Evolutionary conservation across 2,113 vertebrate genomes (phyloP), one percentile per base, ranked within the genome.

Genomic region (Egretta garzetta): DNA sequence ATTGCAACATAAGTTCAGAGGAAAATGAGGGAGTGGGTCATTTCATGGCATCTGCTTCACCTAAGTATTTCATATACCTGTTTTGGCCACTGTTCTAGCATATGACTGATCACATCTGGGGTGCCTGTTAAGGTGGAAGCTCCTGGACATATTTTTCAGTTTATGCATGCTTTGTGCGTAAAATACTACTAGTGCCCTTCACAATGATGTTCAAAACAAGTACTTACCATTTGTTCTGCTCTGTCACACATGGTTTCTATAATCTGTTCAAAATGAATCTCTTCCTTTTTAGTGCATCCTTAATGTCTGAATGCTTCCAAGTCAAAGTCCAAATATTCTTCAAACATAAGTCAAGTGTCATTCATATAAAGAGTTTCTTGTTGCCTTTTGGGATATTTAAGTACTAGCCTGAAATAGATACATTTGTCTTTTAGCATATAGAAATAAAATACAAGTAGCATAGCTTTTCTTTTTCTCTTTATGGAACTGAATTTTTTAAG

Each of bases 271-370:
- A 91, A 91, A 90, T 33, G 0, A 35, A 67, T 76, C 47, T 75
- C 52, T 79, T 75, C 49, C 22, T 70, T 95, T 93, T 77, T 74
- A 82, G 67, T 89, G 23, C 28, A 79, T 86, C 72, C 26, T 23
- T 86, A 56, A 76, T 83, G 52, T 56, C 33, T 95, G 68, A 74
- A 33, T 62, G 26, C 14, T 88, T 96, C 80, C 56, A 96, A 96
- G 86, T 77, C 88, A 80, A 94, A 93, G 68, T 84, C 89, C 85
- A 94, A 86, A 88, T 88, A 74, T 70, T 89, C 88, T 86, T 93
- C 93, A 81, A 82, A 74, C 23, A 10, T 80, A 89, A 96, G 87
- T 80, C 91, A 94, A 91, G 49, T 82, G 62, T 91, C 81, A 95
- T 79, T 94, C 68, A 80, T 52, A 23, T 47, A 39, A 90, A 88